These are phyloP conservation scores for Rallus crepitans DNA, from an alignment of 2,797 vertebrate genomes.

Conservation along the genomic window DNA sequence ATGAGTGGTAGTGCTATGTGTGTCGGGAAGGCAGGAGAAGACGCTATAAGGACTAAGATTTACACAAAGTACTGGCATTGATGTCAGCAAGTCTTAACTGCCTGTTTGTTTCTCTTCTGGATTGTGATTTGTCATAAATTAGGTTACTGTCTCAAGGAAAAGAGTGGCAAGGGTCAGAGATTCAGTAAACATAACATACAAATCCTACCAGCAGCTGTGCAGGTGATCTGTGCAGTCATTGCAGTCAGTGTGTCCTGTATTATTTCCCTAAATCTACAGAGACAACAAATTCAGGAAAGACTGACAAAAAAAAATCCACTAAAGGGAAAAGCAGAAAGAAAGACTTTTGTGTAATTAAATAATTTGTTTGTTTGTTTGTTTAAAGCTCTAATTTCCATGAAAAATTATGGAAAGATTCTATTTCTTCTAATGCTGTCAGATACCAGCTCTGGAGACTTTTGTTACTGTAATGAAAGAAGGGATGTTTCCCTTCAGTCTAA, in stretches of 20 bases:
- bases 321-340: background rate
- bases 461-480: background rate
- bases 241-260: background rate
- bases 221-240: background rate
- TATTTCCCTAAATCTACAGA: background rate
- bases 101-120: background rate
- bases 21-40: background rate
- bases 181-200: background rate
- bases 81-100: background rate
- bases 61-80: background rate
- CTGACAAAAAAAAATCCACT: background rate
- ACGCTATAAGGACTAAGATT: background rate
- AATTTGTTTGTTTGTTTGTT: background rate
- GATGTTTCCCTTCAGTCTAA: background rate
- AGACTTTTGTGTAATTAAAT: background rate
- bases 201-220: background rate
- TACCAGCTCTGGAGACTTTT: background rate
- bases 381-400: background rate
- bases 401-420: background rate
- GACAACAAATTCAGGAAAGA: background rate
- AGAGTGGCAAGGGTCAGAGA: background rate
- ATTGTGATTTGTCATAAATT: background rate
- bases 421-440: background rate
- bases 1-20: accelerated
- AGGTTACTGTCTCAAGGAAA: background rate